Evolutionary conservation across 2,888 invertebrate species (phyloP), one percentile per base, ranked within the genome.

Genomic region (Mystacides longicornis): DNA sequence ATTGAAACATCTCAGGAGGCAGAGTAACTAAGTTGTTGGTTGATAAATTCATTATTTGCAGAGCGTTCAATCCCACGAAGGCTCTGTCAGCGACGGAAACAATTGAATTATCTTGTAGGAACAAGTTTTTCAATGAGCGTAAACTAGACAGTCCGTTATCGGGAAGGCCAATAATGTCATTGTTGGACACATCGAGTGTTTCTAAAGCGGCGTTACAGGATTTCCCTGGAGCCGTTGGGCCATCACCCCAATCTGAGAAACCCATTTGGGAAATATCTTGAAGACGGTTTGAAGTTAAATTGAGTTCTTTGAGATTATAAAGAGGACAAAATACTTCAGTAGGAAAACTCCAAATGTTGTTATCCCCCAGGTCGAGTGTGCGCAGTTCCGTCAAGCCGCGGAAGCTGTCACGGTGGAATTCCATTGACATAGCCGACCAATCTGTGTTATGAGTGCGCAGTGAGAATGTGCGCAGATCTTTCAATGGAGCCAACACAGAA

Each of bases 391-490:
- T 79, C 52, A 89, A 74, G 9, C 86, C 82, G 60, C 85, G 75
- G 59, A 89, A 82, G 57, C 86, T 84, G 65, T 86, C 86, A 43
- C 83, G 76, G 65, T 85, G 83, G 59, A 89, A 77, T 64, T 88
- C 87, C 73, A 89, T 77, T 21, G 85, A 85, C 83, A 87, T 85
- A 19, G 86, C 82, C 14, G 87, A 85, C 87, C 88, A 88, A 66
- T 88, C 87, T 23, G 85, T 84, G 68, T 88, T 89, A 67, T 85
- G 86, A 18, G 88, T 88, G 49, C 86, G 79, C 62, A 91, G 71
- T 23, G 82, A 80, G 51, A 91, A 71, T 60, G 78, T 79, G 51
- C 82, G 75, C 22, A 91, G 71, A 64, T 85, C 83, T 64, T 81
- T 80, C 31, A 89, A 74, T 49, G 83, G 81, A 22, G 82, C 75